These are phyloP conservation scores for Cataglyphis rosenhaueri DNA, from an alignment of 2,888 invertebrate genomes.

Conservation along the genomic window DNA sequence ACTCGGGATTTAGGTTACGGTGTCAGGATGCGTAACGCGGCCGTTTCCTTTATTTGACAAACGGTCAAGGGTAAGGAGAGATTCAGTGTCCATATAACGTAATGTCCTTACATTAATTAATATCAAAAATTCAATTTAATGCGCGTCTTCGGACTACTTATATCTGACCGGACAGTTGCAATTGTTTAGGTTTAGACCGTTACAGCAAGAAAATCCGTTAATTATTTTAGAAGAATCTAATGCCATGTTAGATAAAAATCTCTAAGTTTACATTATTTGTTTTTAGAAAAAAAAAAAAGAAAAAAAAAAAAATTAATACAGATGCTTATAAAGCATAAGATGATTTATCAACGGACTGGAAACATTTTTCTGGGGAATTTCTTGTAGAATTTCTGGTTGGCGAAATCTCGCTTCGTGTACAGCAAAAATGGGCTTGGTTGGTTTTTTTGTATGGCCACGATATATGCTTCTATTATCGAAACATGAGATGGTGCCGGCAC, in stretches of 20 bases:
- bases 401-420: neutral
- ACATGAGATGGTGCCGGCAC: conserved; percentile 33
- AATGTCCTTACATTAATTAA: neutral
- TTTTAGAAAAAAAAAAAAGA: neutral
- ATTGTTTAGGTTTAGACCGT: neutral
- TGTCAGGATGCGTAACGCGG: conserved; percentile 57
- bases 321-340: neutral
- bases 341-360: neutral
- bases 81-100: neutral
- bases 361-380: neutral
- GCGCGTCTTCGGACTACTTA: neutral
- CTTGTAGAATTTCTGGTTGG: neutral
- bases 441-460: conserved; percentile 6
- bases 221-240: neutral
- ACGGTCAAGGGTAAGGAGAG: conserved; percentile 39
- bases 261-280: neutral
- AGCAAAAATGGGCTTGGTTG: neutral
- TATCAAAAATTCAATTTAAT: neutral
- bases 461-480: conserved; percentile 15
- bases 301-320: no score
- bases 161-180: neutral
- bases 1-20: conserved; percentile 68
- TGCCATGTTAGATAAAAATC: neutral
- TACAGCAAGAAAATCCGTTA: neutral
- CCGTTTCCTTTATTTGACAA: conserved; percentile 44